Evolutionary conservation across 2,888 invertebrate genomes (phyloP), one percentile per base, ranked within the genome.

Genomic region (Unio delphinus): DNA sequence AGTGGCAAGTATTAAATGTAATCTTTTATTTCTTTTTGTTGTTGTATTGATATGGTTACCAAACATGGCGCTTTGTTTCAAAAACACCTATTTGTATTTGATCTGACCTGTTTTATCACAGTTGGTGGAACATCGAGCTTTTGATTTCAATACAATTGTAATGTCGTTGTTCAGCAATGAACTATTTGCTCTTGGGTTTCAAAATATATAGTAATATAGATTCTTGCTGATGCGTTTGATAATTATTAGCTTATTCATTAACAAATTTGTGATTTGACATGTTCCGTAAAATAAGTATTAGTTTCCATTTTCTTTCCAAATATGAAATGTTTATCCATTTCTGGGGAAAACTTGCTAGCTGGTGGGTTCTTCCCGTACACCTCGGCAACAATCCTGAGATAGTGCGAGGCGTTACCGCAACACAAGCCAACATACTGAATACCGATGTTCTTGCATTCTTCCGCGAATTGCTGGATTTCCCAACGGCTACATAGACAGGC

Each of bases 341-440:
- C 73, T 1, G 84, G 80, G 1, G 80, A 69, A 68, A 82, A 86
- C 65, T 74, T 77, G 68, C 68, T 71, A 30, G 85, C 80, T 1
- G 82, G 81, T 7, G 86, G 82, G 6, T 64, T 70, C 23, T 83
- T 78, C 0, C 85, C 87, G 30, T 85, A 80, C 3, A 65, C 72
- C 55, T 80, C 83, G 4, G 86, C 83, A 54, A 88, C 74, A 17
- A 81, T 80, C 30, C 87, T 73, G 56, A 80, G 77, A 68, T 82
- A 78, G 66, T 82, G 78, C 3, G 86, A 74, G 0, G 82, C 70
- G 69, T 83, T 83, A 23, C 88, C 88, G 67, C 88, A 88, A 70
- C 88, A 88, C 54, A 88, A 76, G 0, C 88, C 88, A 1, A 87
- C 72, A 68, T 88, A 87, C 66, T 83, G 79, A 11, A 86, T 75